Base-by-base conservation (phyloP, 2,797 vertebrate species). In the Lepilemur septentrionalis region DNA sequence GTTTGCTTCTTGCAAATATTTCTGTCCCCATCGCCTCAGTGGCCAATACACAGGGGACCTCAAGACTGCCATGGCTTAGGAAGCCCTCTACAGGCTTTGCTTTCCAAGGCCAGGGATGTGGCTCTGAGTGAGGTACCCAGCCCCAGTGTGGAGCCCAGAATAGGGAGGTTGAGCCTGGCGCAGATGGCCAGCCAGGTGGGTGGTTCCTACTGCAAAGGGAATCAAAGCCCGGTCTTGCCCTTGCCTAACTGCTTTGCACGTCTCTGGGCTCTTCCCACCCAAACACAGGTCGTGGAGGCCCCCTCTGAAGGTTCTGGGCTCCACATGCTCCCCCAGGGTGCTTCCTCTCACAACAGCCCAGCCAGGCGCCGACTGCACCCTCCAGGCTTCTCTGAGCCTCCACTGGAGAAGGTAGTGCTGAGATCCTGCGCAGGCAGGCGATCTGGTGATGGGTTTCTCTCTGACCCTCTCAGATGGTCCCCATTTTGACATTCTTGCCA, bases 171-270 rank as follows among this genome's bases (percentile, higher is more conserved):
- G 10, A 65, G n/a, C 4, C 10, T 6, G 25, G 59, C 18, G 1
- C 25, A 2, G 52, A 43, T 12, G 0, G 63, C 41, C 63, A 13
- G 22, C 7, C 79, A 79, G 12, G n/a, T 52, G 0, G 2, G n/a
- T 32, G 4, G 14, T 4, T 41, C 35, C 72, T 50, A 2, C 13
- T 18, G 75, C 20, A 18, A n/a, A 57, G 35, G 70, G 11, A 72
- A 8, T 0, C 5, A 32, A 30, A 2, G 13, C 0, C 55, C 15
- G 0, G 6, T 18, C 30, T 63, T 14, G 25, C 15, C 32, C 23
- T 30, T 30, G 17, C 2, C 23, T 30, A 2, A 2, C 23, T 25
- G 87, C 30, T 65, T 12, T 84, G 79, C 35, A 11, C 22, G 4
- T 35, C 70, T 38, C 12, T 6, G 1, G 0, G 32, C 81, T 73